Conservation (phyloP, 2,888 invertebrate species). For the Blera fallax region DNA sequence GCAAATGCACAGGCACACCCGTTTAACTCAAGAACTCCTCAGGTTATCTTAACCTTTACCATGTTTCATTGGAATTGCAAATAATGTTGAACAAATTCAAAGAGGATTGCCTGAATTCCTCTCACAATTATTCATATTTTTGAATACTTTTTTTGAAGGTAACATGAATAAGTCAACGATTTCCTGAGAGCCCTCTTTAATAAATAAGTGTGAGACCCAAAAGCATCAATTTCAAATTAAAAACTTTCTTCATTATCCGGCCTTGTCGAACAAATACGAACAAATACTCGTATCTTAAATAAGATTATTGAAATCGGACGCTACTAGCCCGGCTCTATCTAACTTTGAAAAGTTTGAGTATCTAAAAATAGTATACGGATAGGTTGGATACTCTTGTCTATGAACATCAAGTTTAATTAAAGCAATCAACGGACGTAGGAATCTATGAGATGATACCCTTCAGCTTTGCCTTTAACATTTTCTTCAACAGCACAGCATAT, state of each 20-base stretch:
- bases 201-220: neutral
- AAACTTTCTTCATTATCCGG: constrained; percentile 8
- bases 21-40: neutral
- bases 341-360: neutral
- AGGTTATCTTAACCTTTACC: neutral
- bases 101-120: neutral
- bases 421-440: constrained; percentile 20
- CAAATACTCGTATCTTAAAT: neutral
- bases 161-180: neutral
- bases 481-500: constrained; percentile 1
- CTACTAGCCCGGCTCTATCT: neutral
- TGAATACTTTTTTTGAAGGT: neutral
- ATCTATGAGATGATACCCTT: neutral
- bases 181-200: neutral
- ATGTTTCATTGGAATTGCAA: neutral
- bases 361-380: neutral
- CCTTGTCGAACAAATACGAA: neutral
- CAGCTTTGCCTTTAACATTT: neutral
- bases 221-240: neutral
- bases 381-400: neutral
- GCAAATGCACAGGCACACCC: neutral
- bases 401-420: constrained; percentile 58
- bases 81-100: neutral
- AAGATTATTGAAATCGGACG: neutral
- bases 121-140: neutral